Evolutionary conservation across 2,888 invertebrate genomes (phyloP), one percentile per base, ranked within the genome.

Genomic region (Hecatera dysodea): DNA sequence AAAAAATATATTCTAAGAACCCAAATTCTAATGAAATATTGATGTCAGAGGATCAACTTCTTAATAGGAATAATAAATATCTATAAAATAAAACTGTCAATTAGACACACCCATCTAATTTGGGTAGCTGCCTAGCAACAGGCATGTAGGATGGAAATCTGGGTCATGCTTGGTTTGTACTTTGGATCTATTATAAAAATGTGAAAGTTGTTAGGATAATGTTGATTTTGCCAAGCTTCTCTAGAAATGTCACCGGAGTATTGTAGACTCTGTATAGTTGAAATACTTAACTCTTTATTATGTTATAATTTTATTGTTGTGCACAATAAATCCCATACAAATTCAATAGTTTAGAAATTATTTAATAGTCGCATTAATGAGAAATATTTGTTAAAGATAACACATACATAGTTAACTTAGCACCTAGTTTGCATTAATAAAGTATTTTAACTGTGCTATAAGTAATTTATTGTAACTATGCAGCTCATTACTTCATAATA

Each of bases 161-260:
- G 22, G 69, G 77, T 67, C 53, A 78, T 24, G 12, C 7, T 36
- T 7, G 42, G n/a, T 75, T 55, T 19, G 22, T 19, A 33, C 42
- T 42, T 53, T 27, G 29, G 29, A 78, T 57, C 33, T 72, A 48
- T 48, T 72, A 48, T 48, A 71, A 24, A 68, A 22, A 55, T 48
- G 27, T 46, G 24, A 46, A 78, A 59, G 57, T 53, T 44, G n/a
- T 1, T 24, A 1, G 9, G 11, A 76, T 36, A 48, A 5, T 68
- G 29, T 19, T n/a, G 22, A 24, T 1, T 24, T 8, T 42, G n/a
- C 9, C 12, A 48, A 48, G 7, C 9, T 44, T 17, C 19, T 6
- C 19, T 44, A 6, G n/a, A n/a, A n/a, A n/a, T n/a, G n/a, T n/a
- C n/a, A n/a, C n/a, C n/a, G n/a, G n/a, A n/a, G n/a, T n/a, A n/a